Evolutionary conservation across 92 coral and sea anemone genomes (phyloP).

Genomic region (Palythoa grandis): DNA sequence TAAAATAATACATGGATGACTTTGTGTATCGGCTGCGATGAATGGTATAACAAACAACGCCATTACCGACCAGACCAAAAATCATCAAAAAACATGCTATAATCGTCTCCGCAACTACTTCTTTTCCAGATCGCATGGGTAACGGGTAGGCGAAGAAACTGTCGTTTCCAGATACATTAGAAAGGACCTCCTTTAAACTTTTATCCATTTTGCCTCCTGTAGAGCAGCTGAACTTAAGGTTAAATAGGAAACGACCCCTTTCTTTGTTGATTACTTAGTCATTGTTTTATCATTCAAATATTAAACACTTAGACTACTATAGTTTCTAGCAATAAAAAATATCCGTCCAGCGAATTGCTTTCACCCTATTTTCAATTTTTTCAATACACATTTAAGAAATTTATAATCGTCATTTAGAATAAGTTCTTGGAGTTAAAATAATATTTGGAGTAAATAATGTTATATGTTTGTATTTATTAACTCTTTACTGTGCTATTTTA

Average conservation of each 20-base stretch:
- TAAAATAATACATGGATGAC: slow-evolving; percentile 79
- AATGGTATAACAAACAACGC: slow-evolving; percentile 69
- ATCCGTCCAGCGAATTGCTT: neutral
- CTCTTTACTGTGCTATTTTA: neutral
- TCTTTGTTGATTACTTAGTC: neutral
- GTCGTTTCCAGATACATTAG: neutral
- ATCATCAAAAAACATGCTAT: slow-evolving; percentile 59
- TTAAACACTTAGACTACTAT: neutral
- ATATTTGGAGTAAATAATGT: neutral
- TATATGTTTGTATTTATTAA: neutral
- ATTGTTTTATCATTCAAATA: neutral
- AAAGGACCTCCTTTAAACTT: neutral
- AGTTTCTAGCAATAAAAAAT: neutral
- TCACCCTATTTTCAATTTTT: neutral
- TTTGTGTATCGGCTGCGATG: slow-evolving; percentile 65
- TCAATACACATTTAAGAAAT: neutral
- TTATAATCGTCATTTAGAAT: neutral
- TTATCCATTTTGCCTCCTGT: slow-evolving; percentile 4
- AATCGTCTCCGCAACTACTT: slow-evolving; percentile 66
- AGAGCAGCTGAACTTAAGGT: neutral
- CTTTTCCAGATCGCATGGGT: slow-evolving; percentile 43
- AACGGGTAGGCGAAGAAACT: slow-evolving; percentile 52
- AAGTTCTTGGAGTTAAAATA: neutral
- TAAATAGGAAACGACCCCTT: neutral
- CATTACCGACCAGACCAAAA: slow-evolving; percentile 73